phyloP scores from a whole-genome alignment of 2,888 invertebrate species.

The Oligia fasciuncula region DNA sequence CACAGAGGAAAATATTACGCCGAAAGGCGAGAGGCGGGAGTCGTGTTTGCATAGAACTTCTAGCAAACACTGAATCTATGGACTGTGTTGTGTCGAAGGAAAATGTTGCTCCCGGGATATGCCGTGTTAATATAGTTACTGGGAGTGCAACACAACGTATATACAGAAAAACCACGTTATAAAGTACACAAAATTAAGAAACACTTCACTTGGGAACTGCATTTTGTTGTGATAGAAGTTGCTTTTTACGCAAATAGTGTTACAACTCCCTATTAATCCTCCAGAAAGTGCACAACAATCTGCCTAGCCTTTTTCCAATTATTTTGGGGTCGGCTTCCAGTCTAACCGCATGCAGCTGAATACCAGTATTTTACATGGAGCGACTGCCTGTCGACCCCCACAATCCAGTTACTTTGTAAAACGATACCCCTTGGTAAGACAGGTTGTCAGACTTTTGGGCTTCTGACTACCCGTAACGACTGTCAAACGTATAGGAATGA shows the following conservation, averaged over 20 bases:
- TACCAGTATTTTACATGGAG: neutral
- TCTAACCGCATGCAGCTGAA: neutral
- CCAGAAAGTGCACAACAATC: neutral
- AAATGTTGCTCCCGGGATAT: slow-evolving; percentile 57
- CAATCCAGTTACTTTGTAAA: neutral
- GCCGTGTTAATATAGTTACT: slow-evolving; percentile 55
- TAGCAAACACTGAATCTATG: slow-evolving; percentile 58
- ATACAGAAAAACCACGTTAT: slow-evolving; percentile 25
- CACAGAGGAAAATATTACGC: slow-evolving; percentile 65
- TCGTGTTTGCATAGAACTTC: slow-evolving; percentile 64
- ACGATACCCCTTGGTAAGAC: neutral
- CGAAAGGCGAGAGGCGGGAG: slow-evolving; percentile 52
- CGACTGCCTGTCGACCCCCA: neutral
- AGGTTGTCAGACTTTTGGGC: neutral
- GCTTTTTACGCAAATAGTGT: neutral
- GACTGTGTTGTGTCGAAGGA: slow-evolving; percentile 56
- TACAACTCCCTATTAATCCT: neutral
- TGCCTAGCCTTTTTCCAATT: neutral
- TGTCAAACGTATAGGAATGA: neutral
- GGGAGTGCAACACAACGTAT: neutral
- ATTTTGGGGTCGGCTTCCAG: neutral
- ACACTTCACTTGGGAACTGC: neutral
- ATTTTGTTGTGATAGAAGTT: neutral
- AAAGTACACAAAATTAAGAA: neutral
- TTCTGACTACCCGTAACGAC: neutral